A percentile compares a stretch with the other conserved stretches of the same genome.
These are phyloP conservation scores for Phrynocephalus vlangalii DNA, from an alignment of 2,797 vertebrate genomes.

Conservation along the genomic window DNA sequence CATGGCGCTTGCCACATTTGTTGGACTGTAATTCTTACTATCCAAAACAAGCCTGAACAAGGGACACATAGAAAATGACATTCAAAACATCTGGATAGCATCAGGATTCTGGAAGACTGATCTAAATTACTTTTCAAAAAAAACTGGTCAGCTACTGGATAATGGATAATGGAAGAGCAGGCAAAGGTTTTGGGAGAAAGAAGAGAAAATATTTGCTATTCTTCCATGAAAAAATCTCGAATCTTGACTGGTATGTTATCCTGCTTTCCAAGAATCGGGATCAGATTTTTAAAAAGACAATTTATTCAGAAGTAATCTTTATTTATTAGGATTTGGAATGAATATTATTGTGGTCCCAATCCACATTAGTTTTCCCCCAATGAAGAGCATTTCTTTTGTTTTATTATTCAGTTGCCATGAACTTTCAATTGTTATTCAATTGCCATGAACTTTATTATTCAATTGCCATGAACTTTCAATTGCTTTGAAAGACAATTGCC, in stretches of 20 bases:
- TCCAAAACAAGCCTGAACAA: too few species aligned
- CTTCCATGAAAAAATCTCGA: neutral
- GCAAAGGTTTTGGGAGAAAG: neutral
- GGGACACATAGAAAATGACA: neutral
- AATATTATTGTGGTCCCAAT: neutral
- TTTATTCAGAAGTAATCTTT: constrained; percentile 2
- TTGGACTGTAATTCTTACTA: too few species aligned
- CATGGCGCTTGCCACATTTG: neutral
- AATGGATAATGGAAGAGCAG: neutral
- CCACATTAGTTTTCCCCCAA: neutral
- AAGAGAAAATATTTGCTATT: neutral
- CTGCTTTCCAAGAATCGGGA: too few species aligned
- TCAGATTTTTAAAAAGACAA: neutral
- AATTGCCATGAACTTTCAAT: too few species aligned
- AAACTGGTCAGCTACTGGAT: neutral
- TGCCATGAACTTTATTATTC: neutral
- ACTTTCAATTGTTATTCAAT: neutral
- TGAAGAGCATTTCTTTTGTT: too few species aligned
- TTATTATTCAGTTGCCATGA: too few species aligned
- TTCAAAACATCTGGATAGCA: neutral
- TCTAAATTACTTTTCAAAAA: neutral
- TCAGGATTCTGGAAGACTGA: neutral
- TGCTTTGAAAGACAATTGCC: neutral
- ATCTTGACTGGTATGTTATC: too few species aligned
- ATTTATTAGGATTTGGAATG: neutral